A percentile compares a stretch with the other conserved stretches of the same genome.
Evolutionary conservation across 30 jellyfish, hydroid and myxozoan species (phyloP).

Genomic region (Turritopsis rubra): DNA sequence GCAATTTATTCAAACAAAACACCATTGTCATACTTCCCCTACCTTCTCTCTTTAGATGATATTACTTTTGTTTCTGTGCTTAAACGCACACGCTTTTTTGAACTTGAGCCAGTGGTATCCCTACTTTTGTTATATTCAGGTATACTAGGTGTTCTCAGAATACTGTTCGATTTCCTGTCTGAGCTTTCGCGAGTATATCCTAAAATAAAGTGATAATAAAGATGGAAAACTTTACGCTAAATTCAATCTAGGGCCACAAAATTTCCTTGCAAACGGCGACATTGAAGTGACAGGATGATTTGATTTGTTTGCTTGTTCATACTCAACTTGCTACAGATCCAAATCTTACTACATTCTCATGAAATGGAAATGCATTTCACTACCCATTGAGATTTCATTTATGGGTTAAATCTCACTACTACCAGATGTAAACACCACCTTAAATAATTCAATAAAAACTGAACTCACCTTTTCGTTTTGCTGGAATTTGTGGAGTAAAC

Average conservation of each 20-base stretch:
- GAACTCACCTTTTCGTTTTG: not conserved
- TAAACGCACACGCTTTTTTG: not conserved
- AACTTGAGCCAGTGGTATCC: not conserved
- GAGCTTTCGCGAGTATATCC: not conserved
- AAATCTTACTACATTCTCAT: too few species aligned
- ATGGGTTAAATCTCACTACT: too few species aligned
- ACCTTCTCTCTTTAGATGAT: not conserved
- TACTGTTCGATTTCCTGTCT: not conserved
- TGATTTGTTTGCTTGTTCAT: too few species aligned
- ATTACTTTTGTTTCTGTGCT: not conserved
- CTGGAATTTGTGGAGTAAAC: not conserved
- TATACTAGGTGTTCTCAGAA: slow-evolving; percentile 4
- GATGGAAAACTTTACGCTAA: not conserved
- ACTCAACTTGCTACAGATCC: too few species aligned
- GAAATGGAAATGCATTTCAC: too few species aligned
- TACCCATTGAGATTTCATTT: too few species aligned
- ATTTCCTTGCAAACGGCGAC: too few species aligned
- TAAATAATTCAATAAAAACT: too few species aligned
- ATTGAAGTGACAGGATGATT: too few species aligned
- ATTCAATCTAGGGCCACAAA: not conserved
- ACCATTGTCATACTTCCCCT: not conserved
- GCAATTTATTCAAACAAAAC: too few species aligned
- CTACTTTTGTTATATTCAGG: not conserved
- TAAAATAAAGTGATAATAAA: too few species aligned
- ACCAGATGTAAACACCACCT: too few species aligned